Base-by-base conservation (phyloP, 2,888 invertebrate species). In the Leucoptera coffeella region DNA sequence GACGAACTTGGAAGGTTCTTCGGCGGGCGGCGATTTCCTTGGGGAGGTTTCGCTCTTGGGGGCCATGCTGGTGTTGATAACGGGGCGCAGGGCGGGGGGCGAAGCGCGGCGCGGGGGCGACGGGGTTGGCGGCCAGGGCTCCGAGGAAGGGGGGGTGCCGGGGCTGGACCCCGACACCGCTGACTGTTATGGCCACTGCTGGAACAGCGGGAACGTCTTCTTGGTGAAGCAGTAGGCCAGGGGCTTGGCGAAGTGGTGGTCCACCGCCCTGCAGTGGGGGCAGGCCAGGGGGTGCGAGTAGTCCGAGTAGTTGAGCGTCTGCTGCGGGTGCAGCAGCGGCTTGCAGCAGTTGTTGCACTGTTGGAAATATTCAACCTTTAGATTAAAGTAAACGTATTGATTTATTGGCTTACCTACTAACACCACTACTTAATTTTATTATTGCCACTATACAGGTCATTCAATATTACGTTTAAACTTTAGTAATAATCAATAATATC, bases 211-310 rank as follows among this genome's bases (percentile, higher is more conserved):
- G 49, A 72, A 73, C 28, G 71, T 72, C 73, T 80, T 80, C 62
- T 85, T 82, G 45, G 84, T 79, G 77, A 84, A 90, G 74, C 88
- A 88, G 60, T 82, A 81, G 36, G 78, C 74, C 48, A 95, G 73
- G 28, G 91, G 87, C 73, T 93, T 93, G 41, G 94, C 91, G 73
- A 95, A 95, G 74, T 96, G 95, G 29, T 87, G 86, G 69, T 95
- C 95, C 43, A 85, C 76, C 28, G 82, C 80, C 44, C 85, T 82
- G 75, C 95, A 96, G 58, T 87, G 87, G 19, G 91, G 91, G 64
- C 96, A 96, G 40, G 86, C 82, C 49, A 90, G 81, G 44, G 85
- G 81, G 53, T 89, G 90, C 51, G 90, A 91, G 74, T 94, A 95
- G 71, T 95, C 93, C 44, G 92, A 93, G 77, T 88, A 96, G 69